phyloP scores from a whole-genome alignment of 2,113 vertebrate species.

The Hippocampus comes region DNA sequence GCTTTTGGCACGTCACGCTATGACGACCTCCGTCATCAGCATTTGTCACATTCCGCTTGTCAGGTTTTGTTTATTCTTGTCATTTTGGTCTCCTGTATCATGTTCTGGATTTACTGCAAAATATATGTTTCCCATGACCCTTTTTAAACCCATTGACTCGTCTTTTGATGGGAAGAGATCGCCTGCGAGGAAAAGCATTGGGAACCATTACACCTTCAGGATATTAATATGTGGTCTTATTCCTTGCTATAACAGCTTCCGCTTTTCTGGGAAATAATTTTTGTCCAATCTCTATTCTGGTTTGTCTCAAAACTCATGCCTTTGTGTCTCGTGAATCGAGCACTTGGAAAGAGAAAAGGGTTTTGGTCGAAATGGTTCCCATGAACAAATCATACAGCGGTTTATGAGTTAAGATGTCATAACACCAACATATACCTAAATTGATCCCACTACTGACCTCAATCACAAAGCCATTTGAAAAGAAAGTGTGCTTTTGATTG shows the following conservation, averaged over 20 bases:
- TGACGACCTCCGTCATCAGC: background rate
- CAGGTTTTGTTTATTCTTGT: constrained; percentile 14
- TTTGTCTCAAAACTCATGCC: background rate
- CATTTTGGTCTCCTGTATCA: constrained; percentile 5
- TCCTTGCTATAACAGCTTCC: background rate
- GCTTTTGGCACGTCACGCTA: background rate
- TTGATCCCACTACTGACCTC: background rate
- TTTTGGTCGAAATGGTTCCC: background rate
- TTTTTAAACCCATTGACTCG: constrained; percentile 5
- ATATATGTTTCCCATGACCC: constrained; percentile 10
- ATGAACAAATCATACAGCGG: background rate
- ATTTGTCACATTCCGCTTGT: constrained; percentile 6
- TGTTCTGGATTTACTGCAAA: constrained; percentile 17
- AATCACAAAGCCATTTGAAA: background rate
- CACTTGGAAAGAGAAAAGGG: background rate
- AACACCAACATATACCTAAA: background rate
- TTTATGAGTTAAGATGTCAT: too few relatives aligned
- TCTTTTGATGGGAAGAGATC: background rate
- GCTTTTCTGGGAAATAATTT: background rate
- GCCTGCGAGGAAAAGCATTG: background rate
- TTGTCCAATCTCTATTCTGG: background rate
- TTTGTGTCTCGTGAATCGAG: too few relatives aligned
- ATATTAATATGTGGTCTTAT: background rate
- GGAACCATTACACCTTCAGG: background rate
- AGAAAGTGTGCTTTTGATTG: background rate